Conservation (phyloP, 2,888 invertebrate genomes). For the Callosobruchus maculatus region DNA sequence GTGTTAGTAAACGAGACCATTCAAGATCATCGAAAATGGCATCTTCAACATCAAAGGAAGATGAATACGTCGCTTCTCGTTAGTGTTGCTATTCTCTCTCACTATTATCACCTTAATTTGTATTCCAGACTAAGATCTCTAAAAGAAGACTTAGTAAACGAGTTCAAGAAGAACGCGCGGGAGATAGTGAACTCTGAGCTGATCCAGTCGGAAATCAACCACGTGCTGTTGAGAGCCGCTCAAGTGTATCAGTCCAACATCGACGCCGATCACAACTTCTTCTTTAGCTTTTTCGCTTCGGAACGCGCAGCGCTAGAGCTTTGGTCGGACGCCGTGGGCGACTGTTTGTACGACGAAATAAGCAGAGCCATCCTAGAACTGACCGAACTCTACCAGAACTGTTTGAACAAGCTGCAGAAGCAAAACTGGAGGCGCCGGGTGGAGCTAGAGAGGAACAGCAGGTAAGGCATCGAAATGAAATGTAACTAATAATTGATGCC, state of each 20-base stretch:
- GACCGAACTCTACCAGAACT: conserved; percentile 63
- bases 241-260: conserved; percentile 62
- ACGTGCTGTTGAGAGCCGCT: conserved; percentile 67
- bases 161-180: conserved; percentile 72
- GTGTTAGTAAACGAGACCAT: too few relatives aligned
- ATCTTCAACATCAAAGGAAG: too few relatives aligned
- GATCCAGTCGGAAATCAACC: conserved; percentile 73
- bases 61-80: too few relatives aligned
- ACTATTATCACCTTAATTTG: too few relatives aligned
- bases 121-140: conserved; percentile 36
- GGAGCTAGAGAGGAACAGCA: conserved; percentile 51
- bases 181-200: conserved; percentile 72
- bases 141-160: conserved; percentile 67
- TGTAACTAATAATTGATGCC: too few relatives aligned
- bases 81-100: too few relatives aligned
- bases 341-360: conserved; percentile 68
- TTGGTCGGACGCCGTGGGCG: conserved; percentile 72
- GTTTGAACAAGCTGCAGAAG: conserved; percentile 57
- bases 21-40: too few relatives aligned
- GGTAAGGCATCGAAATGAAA: not conserved
- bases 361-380: conserved; percentile 67
- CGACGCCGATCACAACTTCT: conserved; percentile 52
- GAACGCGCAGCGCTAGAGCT: conserved; percentile 69
- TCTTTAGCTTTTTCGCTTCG: conserved; percentile 63
- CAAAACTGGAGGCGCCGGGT: conserved; percentile 49